phyloP scores from a whole-genome alignment of 1,140 invertebrate species.

The Pectinophora gossypiella region DNA sequence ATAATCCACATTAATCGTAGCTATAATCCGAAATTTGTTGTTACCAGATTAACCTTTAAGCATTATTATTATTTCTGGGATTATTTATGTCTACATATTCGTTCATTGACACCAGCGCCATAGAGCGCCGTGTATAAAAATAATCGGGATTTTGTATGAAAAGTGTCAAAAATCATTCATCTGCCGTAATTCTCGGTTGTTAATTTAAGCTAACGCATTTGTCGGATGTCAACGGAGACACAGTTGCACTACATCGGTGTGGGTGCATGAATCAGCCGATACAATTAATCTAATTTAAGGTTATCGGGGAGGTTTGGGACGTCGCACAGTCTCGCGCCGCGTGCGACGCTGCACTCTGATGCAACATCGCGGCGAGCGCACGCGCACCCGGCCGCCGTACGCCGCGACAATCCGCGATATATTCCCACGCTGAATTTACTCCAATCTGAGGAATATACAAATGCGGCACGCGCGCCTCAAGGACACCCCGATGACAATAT shows the following conservation, averaged over 20 bases:
- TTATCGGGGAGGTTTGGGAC: slow-evolving; percentile 63
- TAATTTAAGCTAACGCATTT: slow-evolving; percentile 57
- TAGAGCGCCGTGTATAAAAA: neutral
- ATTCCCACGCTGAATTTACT: too few species aligned
- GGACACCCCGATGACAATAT: slow-evolving; percentile 33
- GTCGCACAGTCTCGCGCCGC: slow-evolving; percentile 67
- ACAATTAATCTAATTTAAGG: slow-evolving; percentile 74
- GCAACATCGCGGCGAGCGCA: slow-evolving; percentile 30
- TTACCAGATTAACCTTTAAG: too few species aligned
- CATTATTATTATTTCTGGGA: too few species aligned
- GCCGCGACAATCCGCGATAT: slow-evolving; percentile 8
- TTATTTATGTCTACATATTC: neutral
- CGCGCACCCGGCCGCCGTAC: slow-evolving; percentile 22
- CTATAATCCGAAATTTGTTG: too few species aligned
- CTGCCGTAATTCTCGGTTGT: slow-evolving; percentile 34
- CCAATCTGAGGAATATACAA: neutral
- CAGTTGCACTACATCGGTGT: slow-evolving; percentile 39
- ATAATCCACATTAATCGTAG: too few species aligned
- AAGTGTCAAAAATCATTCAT: slow-evolving; percentile 20
- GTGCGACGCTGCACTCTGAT: slow-evolving; percentile 10
- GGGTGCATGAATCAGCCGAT: slow-evolving; percentile 68
- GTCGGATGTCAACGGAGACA: slow-evolving; percentile 57
- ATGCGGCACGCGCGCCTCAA: slow-evolving; percentile 12
- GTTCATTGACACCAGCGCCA: neutral
- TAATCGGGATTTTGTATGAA: neutral